Evolutionary conservation across 2,888 invertebrate genomes (phyloP).

Genomic region (Protodeltote pygarga): DNA sequence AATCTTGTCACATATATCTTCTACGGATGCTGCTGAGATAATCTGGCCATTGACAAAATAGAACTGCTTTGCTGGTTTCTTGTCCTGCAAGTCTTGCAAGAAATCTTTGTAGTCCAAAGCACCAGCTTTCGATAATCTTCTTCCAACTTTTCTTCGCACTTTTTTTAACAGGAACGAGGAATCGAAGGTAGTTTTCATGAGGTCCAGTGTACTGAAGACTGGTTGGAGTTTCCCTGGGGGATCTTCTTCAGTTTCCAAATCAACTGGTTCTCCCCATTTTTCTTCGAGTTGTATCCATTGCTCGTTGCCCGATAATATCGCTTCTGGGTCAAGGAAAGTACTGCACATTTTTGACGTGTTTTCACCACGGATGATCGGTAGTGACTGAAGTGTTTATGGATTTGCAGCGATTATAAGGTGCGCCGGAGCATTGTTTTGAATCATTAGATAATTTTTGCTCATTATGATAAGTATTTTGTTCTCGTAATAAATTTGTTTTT

Average conservation of each 20-base stretch:
- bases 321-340: conserved; percentile 66
- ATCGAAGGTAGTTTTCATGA: conserved; percentile 72
- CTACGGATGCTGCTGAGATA: conserved; percentile 72
- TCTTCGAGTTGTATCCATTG: conserved; percentile 76
- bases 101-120: conserved; percentile 71
- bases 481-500: background rate
- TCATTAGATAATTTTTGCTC: conserved; percentile 26
- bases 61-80: conserved; percentile 47
- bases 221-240: conserved; percentile 51
- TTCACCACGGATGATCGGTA: conserved; percentile 6
- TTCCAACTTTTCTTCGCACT: conserved; percentile 63
- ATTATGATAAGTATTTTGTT: conserved; percentile 20
- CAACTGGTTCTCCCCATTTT: conserved; percentile 75
- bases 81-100: conserved; percentile 61
- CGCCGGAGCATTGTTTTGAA: conserved; percentile 30
- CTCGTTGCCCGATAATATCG: conserved; percentile 72
- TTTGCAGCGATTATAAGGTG: conserved; percentile 29
- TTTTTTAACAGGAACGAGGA: conserved; percentile 74
- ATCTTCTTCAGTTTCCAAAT: conserved; percentile 75
- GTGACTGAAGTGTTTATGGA: conserved; percentile 19
- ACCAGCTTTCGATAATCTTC: conserved; percentile 64
- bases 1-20: conserved; percentile 74
- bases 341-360: conserved; percentile 40
- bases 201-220: conserved; percentile 70
- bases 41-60: conserved; percentile 61